A percentile compares a stretch with the other conserved stretches of the same genome.
Conservation (phyloP, 2,797 vertebrate genomes). For the Acanthurus leucopareius region DNA sequence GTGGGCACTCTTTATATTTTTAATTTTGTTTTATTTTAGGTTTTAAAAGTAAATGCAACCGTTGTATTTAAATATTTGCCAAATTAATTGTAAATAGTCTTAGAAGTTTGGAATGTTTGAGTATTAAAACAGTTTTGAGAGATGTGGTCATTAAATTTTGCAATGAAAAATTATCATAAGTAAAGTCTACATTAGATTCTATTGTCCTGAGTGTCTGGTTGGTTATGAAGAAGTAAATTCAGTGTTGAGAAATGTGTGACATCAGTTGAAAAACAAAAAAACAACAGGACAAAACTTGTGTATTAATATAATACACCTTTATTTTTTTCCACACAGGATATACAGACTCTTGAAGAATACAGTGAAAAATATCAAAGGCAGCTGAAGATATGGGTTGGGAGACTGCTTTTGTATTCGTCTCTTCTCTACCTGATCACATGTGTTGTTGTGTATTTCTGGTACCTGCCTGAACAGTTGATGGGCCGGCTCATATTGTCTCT, state of each 20-base stretch:
- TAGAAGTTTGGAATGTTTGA: neutral
- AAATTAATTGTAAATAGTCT: neutral
- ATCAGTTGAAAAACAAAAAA: neutral
- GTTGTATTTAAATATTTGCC: neutral
- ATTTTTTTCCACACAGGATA: constrained; percentile 84
- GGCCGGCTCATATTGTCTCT: constrained; percentile 90
- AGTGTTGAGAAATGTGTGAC: neutral
- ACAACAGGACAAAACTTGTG: neutral
- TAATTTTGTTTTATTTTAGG: neutral
- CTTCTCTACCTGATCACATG: constrained; percentile 91
- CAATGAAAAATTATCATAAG: neutral
- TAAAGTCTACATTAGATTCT: neutral
- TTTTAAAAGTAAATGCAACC: neutral
- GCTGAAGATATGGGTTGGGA: constrained; percentile 93
- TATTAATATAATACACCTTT: constrained; percentile 3
- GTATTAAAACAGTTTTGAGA: neutral
- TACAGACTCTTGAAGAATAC: constrained; percentile 93
- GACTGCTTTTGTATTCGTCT: constrained; percentile 93
- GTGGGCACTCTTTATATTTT: neutral
- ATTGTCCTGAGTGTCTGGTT: neutral
- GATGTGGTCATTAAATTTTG: neutral
- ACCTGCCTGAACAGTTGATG: constrained; percentile 93
- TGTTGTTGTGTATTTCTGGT: constrained; percentile 94
- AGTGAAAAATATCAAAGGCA: constrained; percentile 95
- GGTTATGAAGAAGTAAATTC: neutral